Evolutionary conservation across 1,140 invertebrate genomes (phyloP).

Genomic region (Meloidogyne exigua): DNA sequence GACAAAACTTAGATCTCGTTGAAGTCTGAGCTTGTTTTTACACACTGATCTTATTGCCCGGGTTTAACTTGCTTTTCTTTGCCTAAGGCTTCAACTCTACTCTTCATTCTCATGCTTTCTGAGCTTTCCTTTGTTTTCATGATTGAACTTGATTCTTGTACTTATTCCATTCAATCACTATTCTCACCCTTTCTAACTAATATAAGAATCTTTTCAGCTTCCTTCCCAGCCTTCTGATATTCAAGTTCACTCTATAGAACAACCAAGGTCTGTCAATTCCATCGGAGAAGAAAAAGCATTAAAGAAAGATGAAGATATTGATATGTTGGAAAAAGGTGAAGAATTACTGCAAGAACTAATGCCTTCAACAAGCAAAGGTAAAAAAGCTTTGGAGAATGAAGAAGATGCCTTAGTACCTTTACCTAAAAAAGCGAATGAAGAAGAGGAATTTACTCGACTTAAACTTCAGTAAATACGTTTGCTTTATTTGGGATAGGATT

Average conservation of each 20-base stretch:
- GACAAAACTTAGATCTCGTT: no score
- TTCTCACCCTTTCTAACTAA: no score
- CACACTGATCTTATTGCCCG: no score
- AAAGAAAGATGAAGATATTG: not conserved
- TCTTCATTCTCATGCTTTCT: no score
- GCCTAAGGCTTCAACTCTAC: no score
- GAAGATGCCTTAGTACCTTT: conserved; percentile 23
- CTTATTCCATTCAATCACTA: no score
- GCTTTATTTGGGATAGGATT: no score
- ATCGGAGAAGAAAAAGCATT: not conserved
- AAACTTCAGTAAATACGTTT: conserved; percentile 38
- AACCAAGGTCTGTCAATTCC: not conserved
- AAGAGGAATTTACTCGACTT: conserved; percentile 47
- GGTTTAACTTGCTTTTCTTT: no score
- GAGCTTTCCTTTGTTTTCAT: no score
- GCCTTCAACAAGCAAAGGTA: not conserved
- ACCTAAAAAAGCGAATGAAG: conserved; percentile 39
- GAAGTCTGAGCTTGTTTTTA: no score
- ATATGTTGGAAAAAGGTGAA: not conserved
- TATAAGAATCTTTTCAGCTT: not conserved
- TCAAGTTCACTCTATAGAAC: not conserved
- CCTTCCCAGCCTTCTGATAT: not conserved
- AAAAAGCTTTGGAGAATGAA: conserved; percentile 7
- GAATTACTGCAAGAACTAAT: not conserved
- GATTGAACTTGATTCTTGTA: no score